Evolutionary conservation across 2,888 invertebrate genomes (phyloP).

Genomic region (Syrphus vitripennis): DNA sequence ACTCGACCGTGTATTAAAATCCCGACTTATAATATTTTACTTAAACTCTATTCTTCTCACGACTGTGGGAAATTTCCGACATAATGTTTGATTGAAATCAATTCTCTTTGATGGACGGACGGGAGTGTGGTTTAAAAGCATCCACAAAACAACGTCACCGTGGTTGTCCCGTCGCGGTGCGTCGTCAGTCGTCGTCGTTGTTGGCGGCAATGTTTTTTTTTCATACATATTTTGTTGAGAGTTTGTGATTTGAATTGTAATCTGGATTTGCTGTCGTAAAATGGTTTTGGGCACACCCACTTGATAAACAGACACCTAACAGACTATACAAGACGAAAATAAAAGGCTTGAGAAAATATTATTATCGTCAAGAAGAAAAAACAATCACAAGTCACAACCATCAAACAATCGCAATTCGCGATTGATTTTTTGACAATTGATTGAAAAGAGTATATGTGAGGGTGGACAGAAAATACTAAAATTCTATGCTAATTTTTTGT

Average conservation of each 20-base stretch:
- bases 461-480: slow-evolving; percentile 12
- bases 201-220: slow-evolving; percentile 14
- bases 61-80: slow-evolving; percentile 55
- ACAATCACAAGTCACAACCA: too few relatives aligned
- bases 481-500: neutral
- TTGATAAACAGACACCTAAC: slow-evolving; percentile 30
- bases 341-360: slow-evolving; percentile 14
- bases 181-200: neutral
- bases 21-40: neutral
- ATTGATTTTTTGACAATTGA: slow-evolving; percentile 44
- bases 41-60: slow-evolving; percentile 1
- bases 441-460: neutral
- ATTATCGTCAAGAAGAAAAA: neutral
- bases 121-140: slow-evolving; percentile 45
- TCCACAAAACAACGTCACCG: neutral
- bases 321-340: slow-evolving; percentile 19
- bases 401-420: too few relatives aligned
- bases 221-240: slow-evolving; percentile 20
- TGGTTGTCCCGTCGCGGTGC: neutral
- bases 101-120: slow-evolving; percentile 44
- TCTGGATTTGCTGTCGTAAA: neutral
- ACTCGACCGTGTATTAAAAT: neutral
- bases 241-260: slow-evolving; percentile 57
- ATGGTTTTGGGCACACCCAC: slow-evolving; percentile 52
- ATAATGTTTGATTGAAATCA: slow-evolving; percentile 53